phyloP scores from a whole-genome alignment of 2,797 vertebrate genomes.

The Chrysocyon brachyurus region DNA sequence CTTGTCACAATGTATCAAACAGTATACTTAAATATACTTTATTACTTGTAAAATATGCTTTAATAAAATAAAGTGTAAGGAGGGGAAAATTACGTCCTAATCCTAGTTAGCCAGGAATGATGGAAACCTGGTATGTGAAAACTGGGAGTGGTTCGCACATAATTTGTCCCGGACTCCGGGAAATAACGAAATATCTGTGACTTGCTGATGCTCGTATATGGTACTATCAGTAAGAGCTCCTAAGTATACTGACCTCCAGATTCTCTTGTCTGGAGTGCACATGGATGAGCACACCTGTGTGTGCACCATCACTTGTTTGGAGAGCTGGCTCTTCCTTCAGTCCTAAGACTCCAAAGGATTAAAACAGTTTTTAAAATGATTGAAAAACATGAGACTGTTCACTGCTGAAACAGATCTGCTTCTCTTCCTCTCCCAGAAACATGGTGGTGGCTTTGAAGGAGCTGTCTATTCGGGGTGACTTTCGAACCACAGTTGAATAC shows the following conservation, averaged over 20 bases:
- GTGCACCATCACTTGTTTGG: slow-evolving; percentile 28
- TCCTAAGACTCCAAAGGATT: slow-evolving; percentile 27
- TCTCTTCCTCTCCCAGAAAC: slow-evolving; percentile 91
- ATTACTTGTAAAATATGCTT: neutral
- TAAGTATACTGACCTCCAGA: slow-evolving; percentile 17
- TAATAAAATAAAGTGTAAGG: slow-evolving; percentile 30
- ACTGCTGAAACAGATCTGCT: slow-evolving; percentile 24
- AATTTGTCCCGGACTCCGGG: neutral
- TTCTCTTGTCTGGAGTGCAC: neutral
- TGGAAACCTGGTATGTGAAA: slow-evolving; percentile 38
- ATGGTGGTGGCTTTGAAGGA: slow-evolving; percentile 99
- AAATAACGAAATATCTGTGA: neutral
- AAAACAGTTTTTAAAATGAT: slow-evolving; percentile 61
- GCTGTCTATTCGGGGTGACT: slow-evolving; percentile 98
- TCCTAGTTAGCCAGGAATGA: slow-evolving; percentile 26
- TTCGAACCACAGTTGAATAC: slow-evolving; percentile 99
- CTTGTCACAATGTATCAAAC: slow-evolving; percentile 36
- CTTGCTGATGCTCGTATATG: slow-evolving; percentile 15
- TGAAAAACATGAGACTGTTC: slow-evolving; percentile 50
- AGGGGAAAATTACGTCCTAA: neutral
- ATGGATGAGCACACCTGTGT: neutral
- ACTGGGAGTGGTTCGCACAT: neutral
- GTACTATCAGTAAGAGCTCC: slow-evolving; percentile 31
- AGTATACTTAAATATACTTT: slow-evolving; percentile 41
- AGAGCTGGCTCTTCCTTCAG: neutral